phyloP scores from a whole-genome alignment of 2,113 vertebrate species.

The Cichladusa arquata region DNA sequence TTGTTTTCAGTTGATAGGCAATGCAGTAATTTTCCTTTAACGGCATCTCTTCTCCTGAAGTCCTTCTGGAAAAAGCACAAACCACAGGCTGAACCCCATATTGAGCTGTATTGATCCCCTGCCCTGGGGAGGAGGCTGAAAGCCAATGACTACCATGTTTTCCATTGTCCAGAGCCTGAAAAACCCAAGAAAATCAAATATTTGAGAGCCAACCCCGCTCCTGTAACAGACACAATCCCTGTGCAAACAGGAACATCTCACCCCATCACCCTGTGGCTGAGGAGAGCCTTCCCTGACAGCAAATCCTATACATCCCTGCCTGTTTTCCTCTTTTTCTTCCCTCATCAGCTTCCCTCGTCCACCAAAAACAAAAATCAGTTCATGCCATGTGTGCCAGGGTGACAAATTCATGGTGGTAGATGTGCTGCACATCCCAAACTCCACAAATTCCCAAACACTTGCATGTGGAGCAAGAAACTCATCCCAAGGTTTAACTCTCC shows the following conservation, averaged over 20 bases:
- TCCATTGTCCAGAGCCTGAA: background rate
- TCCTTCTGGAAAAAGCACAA: background rate
- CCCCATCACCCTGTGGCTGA: background rate
- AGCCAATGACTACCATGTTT: accelerated
- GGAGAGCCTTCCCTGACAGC: background rate
- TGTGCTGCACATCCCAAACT: background rate
- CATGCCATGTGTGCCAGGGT: accelerated
- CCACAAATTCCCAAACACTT: background rate
- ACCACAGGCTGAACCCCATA: background rate
- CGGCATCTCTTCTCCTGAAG: background rate
- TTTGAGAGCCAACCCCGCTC: background rate
- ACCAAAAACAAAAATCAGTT: background rate
- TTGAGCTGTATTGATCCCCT: background rate
- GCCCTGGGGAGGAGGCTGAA: background rate
- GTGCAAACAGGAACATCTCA: background rate
- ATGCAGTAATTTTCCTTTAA: background rate
- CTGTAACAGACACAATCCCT: background rate
- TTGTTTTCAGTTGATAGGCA: constrained; percentile 39
- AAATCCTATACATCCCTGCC: background rate
- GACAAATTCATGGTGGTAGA: background rate
- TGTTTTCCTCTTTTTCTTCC: background rate
- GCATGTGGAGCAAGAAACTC: accelerated
- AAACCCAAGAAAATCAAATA: background rate
- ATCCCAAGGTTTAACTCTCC: accelerated
- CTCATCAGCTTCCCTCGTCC: background rate